Base-by-base conservation (phyloP, 2,888 invertebrate species). In the Caenorhabditis parvicauda region DNA sequence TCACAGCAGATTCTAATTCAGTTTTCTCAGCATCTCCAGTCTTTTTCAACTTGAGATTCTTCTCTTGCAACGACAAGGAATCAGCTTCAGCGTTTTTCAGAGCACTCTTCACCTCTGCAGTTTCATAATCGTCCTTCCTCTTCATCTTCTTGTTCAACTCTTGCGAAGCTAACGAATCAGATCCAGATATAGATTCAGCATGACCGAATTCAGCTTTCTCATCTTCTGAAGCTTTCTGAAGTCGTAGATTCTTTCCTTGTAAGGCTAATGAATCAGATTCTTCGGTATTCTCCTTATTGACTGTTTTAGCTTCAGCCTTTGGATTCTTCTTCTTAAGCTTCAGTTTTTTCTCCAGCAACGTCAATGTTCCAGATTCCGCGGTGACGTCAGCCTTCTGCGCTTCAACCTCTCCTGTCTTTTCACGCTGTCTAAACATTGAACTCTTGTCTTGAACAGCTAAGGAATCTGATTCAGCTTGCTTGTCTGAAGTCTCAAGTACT, bases 281-380 rank as follows among this genome's bases (percentile, higher is more conserved):
- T 39, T 53, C 17, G 58, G 58, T 25, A 53, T n/a, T n/a, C n/a
- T n/a, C n/a, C n/a, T n/a, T n/a, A n/a, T n/a, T n/a, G n/a, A n/a
- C n/a, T n/a, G n/a, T n/a, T n/a, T n/a, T n/a, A n/a, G n/a, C n/a
- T n/a, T n/a, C n/a, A n/a, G n/a, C n/a, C 32, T 4, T 53, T 48
- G 5, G 47, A 47, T 17, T 25, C 38, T 12, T 25, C 44, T 22
- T 14, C 17, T 48, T 21, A 22, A 7, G 25, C 41, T 28, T 41
- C 41, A n/a, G 19, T 25, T 54, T 44, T 24, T 55, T 53, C 28
- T 60, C 54, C 61, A n/a, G 50, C 54, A n/a, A 61, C 61, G 29
- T 61, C 61, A 1, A 53, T 60, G 41, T 58, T 58, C n/a, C n/a
- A n/a, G n/a, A n/a, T n/a, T n/a, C n/a, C n/a, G n/a, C n/a, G n/a